A percentile compares a stretch with the other conserved stretches of the same genome.
Conservation (phyloP, 2,797 vertebrate genomes). For the Hylomyscus alleni region DNA sequence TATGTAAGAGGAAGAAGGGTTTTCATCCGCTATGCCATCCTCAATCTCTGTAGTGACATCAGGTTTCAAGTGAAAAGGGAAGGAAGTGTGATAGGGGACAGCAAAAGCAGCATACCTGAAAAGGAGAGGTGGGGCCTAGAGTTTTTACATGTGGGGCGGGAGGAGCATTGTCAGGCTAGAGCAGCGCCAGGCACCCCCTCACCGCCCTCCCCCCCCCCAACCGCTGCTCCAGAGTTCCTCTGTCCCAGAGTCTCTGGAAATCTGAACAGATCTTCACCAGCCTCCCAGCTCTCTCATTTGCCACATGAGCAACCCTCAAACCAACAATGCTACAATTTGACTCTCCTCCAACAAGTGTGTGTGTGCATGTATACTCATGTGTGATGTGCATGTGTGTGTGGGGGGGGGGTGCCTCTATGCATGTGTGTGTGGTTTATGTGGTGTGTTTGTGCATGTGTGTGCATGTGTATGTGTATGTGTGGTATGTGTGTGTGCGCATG, state of each 20-base stretch:
- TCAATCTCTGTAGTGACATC: background rate
- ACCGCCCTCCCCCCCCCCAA: background rate
- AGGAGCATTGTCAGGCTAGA: background rate
- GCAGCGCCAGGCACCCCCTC: background rate
- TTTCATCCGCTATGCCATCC: background rate
- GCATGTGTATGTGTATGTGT: too few species aligned
- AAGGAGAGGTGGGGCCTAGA: constrained; percentile 60
- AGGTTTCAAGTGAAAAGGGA: constrained; percentile 56
- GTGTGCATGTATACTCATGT: too few species aligned
- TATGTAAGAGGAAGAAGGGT: background rate
- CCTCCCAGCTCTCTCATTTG: background rate
- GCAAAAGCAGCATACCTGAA: constrained; percentile 12
- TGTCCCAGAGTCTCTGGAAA: background rate
- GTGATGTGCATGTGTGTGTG: too few species aligned
- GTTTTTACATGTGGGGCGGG: background rate
- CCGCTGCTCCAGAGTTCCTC: background rate
- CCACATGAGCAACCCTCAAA: background rate
- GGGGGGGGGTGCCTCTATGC: too few species aligned
- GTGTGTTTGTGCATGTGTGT: too few species aligned
- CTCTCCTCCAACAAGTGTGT: background rate
- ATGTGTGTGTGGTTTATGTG: too few species aligned
- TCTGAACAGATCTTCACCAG: background rate
- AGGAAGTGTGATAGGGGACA: background rate
- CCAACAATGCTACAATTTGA: background rate
- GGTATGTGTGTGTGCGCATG: too few species aligned